These are phyloP conservation scores for Chaetops frenatus DNA, from an alignment of 2,113 vertebrate genomes.

Conservation along the genomic window DNA sequence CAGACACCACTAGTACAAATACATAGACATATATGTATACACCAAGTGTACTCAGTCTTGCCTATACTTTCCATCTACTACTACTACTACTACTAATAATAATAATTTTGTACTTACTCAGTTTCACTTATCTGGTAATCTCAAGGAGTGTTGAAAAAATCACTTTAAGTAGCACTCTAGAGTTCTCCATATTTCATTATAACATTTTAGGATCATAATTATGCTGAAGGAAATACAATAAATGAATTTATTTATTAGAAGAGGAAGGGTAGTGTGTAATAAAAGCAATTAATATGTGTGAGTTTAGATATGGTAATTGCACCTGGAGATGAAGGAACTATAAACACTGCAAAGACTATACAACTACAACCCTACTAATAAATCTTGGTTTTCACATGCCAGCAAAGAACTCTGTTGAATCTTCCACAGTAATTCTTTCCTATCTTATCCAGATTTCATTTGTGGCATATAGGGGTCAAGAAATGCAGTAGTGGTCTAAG, in stretches of 20 bases:
- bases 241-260: not conserved
- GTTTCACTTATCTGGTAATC: not conserved
- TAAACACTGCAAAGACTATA: not conserved
- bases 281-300: not conserved
- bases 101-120: not conserved
- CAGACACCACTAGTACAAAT: not conserved
- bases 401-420: not conserved
- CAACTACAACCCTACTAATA: not conserved
- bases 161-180: not conserved
- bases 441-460: not conserved
- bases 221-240: not conserved
- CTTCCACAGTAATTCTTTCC: not conserved
- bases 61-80: not conserved
- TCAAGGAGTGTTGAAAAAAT: not conserved
- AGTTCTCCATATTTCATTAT: not conserved
- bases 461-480: not conserved
- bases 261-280: not conserved
- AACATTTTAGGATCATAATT: not conserved
- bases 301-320: not conserved
- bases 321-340: not conserved
- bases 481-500: not conserved
- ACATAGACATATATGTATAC: not conserved
- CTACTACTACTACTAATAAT: not conserved
- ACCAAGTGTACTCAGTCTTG: not conserved
- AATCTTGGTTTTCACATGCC: not conserved